These are phyloP conservation scores for Glandiceps talaboti DNA, from an alignment of 53 echinoderm and acorn worm genomes.

Conservation along the genomic window DNA sequence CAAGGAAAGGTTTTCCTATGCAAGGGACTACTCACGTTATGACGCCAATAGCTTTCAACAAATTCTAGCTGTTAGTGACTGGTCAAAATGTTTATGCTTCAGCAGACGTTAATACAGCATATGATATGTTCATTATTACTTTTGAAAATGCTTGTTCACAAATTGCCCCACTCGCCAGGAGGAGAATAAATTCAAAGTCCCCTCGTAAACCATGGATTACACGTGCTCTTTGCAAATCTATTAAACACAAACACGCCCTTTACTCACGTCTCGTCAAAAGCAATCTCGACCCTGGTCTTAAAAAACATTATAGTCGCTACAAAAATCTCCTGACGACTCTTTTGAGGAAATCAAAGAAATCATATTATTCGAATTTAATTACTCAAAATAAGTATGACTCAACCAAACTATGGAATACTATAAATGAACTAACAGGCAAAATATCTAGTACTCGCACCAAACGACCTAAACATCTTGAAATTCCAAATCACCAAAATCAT, in stretches of 20 bases:
- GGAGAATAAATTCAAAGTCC: neutral
- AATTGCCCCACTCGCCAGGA: neutral
- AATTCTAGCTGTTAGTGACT: too few relatives aligned
- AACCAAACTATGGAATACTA: neutral
- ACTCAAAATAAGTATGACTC: neutral
- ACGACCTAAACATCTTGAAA: too few relatives aligned
- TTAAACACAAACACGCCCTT: too few relatives aligned
- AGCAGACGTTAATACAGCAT: neutral
- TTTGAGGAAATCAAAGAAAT: neutral
- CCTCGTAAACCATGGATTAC: neutral
- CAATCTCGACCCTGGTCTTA: neutral
- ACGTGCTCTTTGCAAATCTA: neutral
- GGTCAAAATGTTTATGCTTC: too few relatives aligned
- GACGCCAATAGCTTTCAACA: too few relatives aligned
- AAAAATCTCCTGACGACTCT: neutral
- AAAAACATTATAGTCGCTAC: neutral
- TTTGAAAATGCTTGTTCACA: neutral
- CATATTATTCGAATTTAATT: too few relatives aligned
- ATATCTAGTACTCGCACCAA: neutral
- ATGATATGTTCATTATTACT: too few relatives aligned
- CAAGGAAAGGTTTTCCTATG: too few relatives aligned
- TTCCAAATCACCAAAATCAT: neutral
- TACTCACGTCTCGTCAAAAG: neutral
- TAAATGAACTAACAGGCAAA: neutral
- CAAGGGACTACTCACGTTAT: too few relatives aligned